phyloP scores from a whole-genome alignment of 2,797 vertebrate genomes.

The Neosilurus hyrtlii region DNA sequence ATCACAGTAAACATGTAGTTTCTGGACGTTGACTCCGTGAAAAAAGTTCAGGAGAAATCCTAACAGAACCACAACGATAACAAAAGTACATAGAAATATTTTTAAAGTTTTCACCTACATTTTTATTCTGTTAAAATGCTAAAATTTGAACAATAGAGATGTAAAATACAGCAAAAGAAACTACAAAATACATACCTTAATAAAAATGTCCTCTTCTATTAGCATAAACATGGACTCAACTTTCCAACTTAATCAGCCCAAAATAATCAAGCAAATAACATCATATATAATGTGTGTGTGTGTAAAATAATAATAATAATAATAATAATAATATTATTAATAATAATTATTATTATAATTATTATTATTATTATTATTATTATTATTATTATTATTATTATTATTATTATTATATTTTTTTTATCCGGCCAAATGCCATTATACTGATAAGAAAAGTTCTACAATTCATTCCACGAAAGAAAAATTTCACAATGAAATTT shows the following conservation, averaged over 20 bases:
- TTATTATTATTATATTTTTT: neutral
- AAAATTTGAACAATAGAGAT: neutral
- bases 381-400: no score
- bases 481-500: neutral
- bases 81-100: neutral
- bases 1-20: slow-evolving; percentile 37
- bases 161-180: neutral
- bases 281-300: no score
- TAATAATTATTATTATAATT: no score
- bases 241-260: no score
- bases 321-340: no score
- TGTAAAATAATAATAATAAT: no score
- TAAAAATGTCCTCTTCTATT: no score
- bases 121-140: no score
- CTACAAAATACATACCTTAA: neutral
- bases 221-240: no score
- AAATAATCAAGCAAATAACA: no score
- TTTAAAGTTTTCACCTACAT: no score
- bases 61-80: neutral
- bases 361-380: no score
- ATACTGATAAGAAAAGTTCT: neutral
- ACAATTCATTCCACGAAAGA: neutral
- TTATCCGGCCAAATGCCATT: neutral
- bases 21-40: neutral
- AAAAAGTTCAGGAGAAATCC: neutral